Evolutionary conservation across 2,113 vertebrate genomes (phyloP).

Genomic region (Pterocles gutturalis): DNA sequence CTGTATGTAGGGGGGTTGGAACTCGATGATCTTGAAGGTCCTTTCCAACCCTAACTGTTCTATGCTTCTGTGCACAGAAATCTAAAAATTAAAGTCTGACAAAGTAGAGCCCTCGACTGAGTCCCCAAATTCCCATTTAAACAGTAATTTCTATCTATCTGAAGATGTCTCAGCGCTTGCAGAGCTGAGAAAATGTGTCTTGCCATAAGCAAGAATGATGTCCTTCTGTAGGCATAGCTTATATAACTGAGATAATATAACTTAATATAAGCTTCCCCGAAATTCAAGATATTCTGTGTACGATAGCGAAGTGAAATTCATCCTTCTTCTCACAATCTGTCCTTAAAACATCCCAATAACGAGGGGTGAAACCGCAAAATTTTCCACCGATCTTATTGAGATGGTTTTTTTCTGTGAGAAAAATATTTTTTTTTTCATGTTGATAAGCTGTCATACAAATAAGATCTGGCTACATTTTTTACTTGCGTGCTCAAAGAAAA

Average conservation of each 20-base stretch:
- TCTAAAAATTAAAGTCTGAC: not conserved
- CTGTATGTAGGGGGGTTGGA: too few relatives aligned
- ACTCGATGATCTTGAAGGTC: too few relatives aligned
- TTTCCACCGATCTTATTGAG: not conserved
- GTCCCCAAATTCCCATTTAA: not conserved
- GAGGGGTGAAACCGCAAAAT: rapidly evolving
- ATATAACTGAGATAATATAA: not conserved
- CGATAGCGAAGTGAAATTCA: not conserved
- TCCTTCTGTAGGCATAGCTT: not conserved
- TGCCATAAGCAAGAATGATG: not conserved
- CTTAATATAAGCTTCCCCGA: not conserved
- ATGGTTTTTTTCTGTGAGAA: not conserved
- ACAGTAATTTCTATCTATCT: not conserved
- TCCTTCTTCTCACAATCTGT: not conserved
- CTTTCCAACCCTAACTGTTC: too few relatives aligned
- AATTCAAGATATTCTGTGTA: not conserved
- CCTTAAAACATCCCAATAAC: not conserved
- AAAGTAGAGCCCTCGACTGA: not conserved
- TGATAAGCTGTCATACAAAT: not conserved
- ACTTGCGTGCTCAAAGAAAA: not conserved
- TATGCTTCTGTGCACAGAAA: not conserved
- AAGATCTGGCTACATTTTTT: not conserved
- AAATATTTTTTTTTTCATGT: not conserved
- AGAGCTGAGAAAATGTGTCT: not conserved
- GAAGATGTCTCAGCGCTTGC: too few relatives aligned